Evolutionary conservation across 2,113 vertebrate species (phyloP), one percentile per base, ranked within the genome.

Genomic region (Sinosuthora webbiana): DNA sequence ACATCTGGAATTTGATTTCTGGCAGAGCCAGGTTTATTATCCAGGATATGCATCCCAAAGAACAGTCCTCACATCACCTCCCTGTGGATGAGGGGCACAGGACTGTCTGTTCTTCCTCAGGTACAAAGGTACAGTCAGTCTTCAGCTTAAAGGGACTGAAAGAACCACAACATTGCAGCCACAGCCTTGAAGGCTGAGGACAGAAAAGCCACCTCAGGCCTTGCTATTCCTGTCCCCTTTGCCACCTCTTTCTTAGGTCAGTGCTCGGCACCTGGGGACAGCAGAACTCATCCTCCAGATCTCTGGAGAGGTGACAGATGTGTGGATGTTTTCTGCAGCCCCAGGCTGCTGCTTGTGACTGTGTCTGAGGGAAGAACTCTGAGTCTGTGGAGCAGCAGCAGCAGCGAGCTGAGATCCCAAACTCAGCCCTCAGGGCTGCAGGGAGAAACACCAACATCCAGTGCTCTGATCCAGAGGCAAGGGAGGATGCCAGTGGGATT

Each of bases 1-100:
- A 49, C 41, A 88, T 96, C 69, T 99, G 98, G 98, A 97, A 97
- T 65, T 84, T 98, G 47, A 89, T 81, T 27, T 98, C 94, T 15
- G 98, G 98, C 65, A 97, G 92, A 79, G 96, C 97, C 93, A 96
- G 97, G 80, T 96, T 97, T 84, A 89, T 94, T 73, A 94, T 98
- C 63, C 91, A 93, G 53, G 96, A 98, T 17, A 93, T 56, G 3
- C 82, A 79, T 23, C 89, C 93, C 7, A 11, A 82, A 13, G 94
- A 93, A 62, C 87, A 96, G 23, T 92, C 70, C n/a, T 74, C 94
- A 22, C 92, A 93, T 31, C 95, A 96, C 69, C 91, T 98, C 70
- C 94, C 97, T 0, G 84, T 98, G 88, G 97, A 96, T 23, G 98
- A 99, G 27, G 87, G 91, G 37, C 93, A 69, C 16, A 84, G 52